Evolutionary conservation across 2,888 invertebrate genomes (phyloP), one percentile per base, ranked within the genome.

Genomic region (Chaetogeoica ovagalla): DNA sequence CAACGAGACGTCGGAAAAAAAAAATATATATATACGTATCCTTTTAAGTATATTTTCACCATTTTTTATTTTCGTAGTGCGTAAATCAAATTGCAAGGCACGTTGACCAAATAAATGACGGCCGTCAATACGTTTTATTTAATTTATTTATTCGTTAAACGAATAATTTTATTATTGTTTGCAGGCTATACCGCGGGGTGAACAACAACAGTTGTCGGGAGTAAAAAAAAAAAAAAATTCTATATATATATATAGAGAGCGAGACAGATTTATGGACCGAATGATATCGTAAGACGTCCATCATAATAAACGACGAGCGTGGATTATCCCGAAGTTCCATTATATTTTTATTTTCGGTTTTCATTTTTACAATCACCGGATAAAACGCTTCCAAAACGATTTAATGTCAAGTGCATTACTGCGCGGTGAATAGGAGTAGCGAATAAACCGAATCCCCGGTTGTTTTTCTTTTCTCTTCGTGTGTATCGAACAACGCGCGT

Each of bases 101-200:
- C 13, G 69, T 74, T 5, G 55, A 21, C 55, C 55, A 17, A 74
- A 73, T 62, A 21, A 55, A 8, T 1, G 23, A 48, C 63, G 73
- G 11, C 37, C 30, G 37, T 30, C 30, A 30, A 30, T 39, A 65
- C 55, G 74, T 74, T 74, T 74, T 65, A 74, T 74, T 74, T 65
- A 65, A 65, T 65, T 74, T 7, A 52, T 65, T 74, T 23, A 30
- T 19, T 39, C 8, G 13, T 55, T 6, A 7, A 37, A 63, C 52
- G 73, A 73, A 73, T 65, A 74, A 74, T 74, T 63, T 11, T 74
- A 52, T 59, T 13, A 52, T 19, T 39, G 55, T 73, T 55, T 21
- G 55, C 21, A 17, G 7, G 37, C 7, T 2, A 9, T n/a, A 70
- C 74, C 30, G 30, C 30, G 30, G 30, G 39, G 11, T 21, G 39